Conservation (phyloP, 2,797 vertebrate species). For the Alexandromys oeconomus region DNA sequence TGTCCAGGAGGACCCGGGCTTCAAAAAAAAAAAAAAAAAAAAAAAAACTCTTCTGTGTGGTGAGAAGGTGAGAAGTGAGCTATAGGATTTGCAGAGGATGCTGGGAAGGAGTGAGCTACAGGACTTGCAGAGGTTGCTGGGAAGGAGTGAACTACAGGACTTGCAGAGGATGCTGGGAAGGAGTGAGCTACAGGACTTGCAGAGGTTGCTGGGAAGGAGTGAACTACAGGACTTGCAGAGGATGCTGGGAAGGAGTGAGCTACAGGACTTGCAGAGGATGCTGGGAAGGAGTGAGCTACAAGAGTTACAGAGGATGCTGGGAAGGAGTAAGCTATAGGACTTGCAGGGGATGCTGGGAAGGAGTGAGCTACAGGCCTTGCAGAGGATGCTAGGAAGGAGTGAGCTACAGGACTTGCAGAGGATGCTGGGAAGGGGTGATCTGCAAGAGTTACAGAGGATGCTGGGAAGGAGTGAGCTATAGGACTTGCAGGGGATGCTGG, state of each 20-base stretch:
- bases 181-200: not conserved
- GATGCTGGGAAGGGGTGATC: too few species aligned
- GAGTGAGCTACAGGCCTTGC: not conserved
- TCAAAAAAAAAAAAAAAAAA: too few species aligned
- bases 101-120: too few species aligned
- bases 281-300: too few species aligned
- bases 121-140: not conserved
- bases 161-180: not conserved
- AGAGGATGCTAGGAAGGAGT: not conserved
- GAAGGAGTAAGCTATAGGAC: not conserved
- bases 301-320: not conserved
- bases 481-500: not conserved
- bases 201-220: not conserved
- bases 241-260: too few species aligned
- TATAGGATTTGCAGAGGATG: not conserved
- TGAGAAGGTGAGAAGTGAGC: not conserved
- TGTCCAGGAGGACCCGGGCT: accelerated
- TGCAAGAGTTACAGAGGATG: not conserved
- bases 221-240: not conserved
- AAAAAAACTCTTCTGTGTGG: not conserved
- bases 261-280: too few species aligned
- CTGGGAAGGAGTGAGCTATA: too few species aligned
- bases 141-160: not conserved
- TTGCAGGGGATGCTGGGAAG: not conserved
- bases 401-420: not conserved